Conservation (phyloP, 2,888 invertebrate genomes). For the Eurois occulta region DNA sequence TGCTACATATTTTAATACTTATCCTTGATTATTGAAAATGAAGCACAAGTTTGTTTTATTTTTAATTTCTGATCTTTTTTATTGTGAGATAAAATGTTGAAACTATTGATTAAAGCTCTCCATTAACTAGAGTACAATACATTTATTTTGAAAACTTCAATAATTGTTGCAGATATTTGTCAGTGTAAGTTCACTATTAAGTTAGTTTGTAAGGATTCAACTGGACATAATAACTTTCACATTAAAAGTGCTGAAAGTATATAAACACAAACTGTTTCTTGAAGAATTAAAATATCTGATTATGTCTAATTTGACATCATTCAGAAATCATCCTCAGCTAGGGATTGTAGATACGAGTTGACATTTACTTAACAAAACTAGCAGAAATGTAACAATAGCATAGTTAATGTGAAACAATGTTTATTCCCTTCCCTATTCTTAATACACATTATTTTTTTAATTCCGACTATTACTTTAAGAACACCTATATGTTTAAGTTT, state of each 20-base stretch:
- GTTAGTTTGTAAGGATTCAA: slow-evolving; percentile 76
- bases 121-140: slow-evolving; percentile 9
- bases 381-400: slow-evolving; percentile 34
- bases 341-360: slow-evolving; percentile 23
- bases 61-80: neutral
- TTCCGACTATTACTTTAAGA: slow-evolving; percentile 71
- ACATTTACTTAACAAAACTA: slow-evolving; percentile 14
- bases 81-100: neutral
- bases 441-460: slow-evolving; percentile 59
- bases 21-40: slow-evolving; percentile 3
- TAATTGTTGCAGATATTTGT: slow-evolving; percentile 70
- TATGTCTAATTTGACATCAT: slow-evolving; percentile 5
- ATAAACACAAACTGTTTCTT: slow-evolving; percentile 20
- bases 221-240: slow-evolving; percentile 69
- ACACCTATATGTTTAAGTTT: slow-evolving; percentile 45
- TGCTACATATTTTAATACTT: neutral
- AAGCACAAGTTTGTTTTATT: neutral
- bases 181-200: slow-evolving; percentile 72
- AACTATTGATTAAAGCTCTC: slow-evolving; percentile 14
- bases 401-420: slow-evolving; percentile 37
- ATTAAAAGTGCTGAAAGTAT: slow-evolving; percentile 52
- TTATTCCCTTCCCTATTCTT: slow-evolving; percentile 43
- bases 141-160: slow-evolving; percentile 12
- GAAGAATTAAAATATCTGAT: slow-evolving; percentile 13
- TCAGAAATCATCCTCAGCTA: slow-evolving; percentile 15